Percentiles rank a stretch among this genome's conserved stretches.
phyloP scores from a whole-genome alignment of 2,113 vertebrate genomes.

The Rhea pennata region DNA sequence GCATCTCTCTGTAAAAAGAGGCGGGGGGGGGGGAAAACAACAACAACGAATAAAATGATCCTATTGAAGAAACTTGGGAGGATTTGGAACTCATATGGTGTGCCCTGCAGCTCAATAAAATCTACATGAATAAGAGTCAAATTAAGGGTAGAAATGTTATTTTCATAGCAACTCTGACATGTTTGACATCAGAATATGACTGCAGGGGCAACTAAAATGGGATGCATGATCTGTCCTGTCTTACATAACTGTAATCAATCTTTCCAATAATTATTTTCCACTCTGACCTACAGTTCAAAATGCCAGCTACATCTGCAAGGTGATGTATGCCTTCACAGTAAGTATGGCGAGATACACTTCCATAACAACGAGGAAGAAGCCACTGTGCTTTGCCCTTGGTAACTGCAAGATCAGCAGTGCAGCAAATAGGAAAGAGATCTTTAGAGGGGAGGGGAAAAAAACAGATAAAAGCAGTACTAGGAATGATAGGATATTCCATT shows the following conservation, averaged over 20 bases:
- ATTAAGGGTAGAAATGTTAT: background rate
- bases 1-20: background rate
- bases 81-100: background rate
- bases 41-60: accelerated
- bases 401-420: background rate
- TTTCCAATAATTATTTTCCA: background rate
- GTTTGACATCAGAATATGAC: accelerated
- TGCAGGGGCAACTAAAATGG: accelerated
- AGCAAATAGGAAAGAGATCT: background rate
- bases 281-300: background rate
- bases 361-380: background rate
- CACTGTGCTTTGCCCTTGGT: background rate
- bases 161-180: accelerated
- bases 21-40: no score
- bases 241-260: background rate
- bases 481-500: background rate
- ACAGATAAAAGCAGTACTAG: background rate
- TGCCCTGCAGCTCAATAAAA: background rate
- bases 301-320: accelerated
- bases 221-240: background rate
- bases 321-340: accelerated
- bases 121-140: background rate
- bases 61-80: background rate
- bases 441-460: background rate
- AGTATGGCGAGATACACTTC: accelerated